These are phyloP conservation scores for Drosophila sproati DNA, from an alignment of 1,140 invertebrate genomes.

Conservation along the genomic window DNA sequence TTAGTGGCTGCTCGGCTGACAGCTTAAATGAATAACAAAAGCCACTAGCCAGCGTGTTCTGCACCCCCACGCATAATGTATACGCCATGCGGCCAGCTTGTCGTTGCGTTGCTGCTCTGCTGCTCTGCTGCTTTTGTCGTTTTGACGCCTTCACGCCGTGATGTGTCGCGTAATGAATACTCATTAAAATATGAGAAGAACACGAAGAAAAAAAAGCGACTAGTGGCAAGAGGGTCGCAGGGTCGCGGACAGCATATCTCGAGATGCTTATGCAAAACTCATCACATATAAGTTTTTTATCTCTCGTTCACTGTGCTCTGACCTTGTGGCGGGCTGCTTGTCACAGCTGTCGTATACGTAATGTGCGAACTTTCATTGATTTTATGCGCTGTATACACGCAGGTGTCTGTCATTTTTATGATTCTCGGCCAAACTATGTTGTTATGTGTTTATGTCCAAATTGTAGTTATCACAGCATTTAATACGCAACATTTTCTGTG, in stretches of 20 bases:
- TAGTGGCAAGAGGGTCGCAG: conserved; percentile 20
- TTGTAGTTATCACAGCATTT: conserved; percentile 32
- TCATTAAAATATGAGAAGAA: conserved; percentile 33
- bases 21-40: conserved; percentile 46
- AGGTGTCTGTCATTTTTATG: conserved; percentile 32
- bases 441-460: conserved; percentile 25
- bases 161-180: conserved; percentile 41
- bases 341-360: conserved; percentile 26
- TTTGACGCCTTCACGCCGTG: conserved; percentile 1
- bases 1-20: conserved; percentile 16
- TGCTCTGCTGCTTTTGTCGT: conserved; percentile 28
- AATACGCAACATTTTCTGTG: conserved; percentile 1
- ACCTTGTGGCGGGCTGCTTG: conserved; percentile 21
- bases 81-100: conserved; percentile 4
- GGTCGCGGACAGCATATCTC: neutral
- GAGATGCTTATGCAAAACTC: conserved; percentile 17
- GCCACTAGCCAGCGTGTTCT: conserved; percentile 5
- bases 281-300: conserved; percentile 22
- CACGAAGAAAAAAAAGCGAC: neutral
- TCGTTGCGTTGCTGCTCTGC: neutral
- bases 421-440: neutral
- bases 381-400: conserved; percentile 17
- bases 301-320: conserved; percentile 3
- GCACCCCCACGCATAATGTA: conserved; percentile 8
- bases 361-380: conserved; percentile 40